Evolutionary conservation across 2,888 invertebrate species (phyloP), one percentile per base, ranked within the genome.

Genomic region (Aquatica leii): DNA sequence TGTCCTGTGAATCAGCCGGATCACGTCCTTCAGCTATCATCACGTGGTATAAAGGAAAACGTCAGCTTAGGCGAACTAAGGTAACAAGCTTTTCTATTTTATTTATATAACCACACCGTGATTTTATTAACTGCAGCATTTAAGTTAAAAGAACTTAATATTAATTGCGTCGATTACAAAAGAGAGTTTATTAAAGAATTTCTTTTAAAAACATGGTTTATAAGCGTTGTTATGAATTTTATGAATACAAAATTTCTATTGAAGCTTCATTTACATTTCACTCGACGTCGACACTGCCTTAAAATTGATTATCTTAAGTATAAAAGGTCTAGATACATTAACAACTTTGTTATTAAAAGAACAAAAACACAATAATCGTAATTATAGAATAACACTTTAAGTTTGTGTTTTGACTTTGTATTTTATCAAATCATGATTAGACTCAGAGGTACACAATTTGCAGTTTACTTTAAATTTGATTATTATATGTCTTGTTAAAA

Each of bases 11-110:
- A 81, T 91, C 94, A 2, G 90, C 91, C 9, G 95, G 95, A 72
- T 94, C 94, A 52, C 85, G 94, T 67, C 94, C 95, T 60, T 90
- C 94, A 17, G 93, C 95, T 21, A 87, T 92, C 78, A 89, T 95
- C 81, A 90, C 93, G 12, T 95, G 95, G 95, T 93, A 92, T 84
- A 94, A 94, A 81, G 94, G 93, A 67, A 93, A 92, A 79, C 85
- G 92, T 63, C 91, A 91, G 77, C 87, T 94, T 69, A 88, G 90
- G 75, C 87, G 92, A 79, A 90, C 92, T 62, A 92, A 90, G 86
- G 94, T 94, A 76, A 46, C 18, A 43, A 59, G 50, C 54, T 56
- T 56, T 48, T 41, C 31, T 53, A 31, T 20, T 34, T 35, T 48
- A 59, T 46, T 52, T 31, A 48, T 9, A 52, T 18, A 52, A 59